These are phyloP conservation scores for Drosophila tristis DNA, from an alignment of 1,140 invertebrate species.

Conservation along the genomic window DNA sequence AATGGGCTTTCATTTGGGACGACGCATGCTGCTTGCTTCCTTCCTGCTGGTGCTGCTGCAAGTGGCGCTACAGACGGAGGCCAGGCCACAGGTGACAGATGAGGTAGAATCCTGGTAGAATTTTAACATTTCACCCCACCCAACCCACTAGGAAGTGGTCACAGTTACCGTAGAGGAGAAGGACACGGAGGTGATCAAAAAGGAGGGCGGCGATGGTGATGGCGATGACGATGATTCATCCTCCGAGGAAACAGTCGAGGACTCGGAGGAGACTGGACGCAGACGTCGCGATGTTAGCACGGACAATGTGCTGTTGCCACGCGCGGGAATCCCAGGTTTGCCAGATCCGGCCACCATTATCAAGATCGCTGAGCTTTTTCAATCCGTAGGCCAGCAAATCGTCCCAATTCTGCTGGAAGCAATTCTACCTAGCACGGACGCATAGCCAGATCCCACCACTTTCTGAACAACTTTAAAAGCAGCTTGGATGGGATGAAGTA, in stretches of 20 bases:
- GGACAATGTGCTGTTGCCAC: conserved; percentile 7
- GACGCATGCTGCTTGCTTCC: conserved; percentile 40
- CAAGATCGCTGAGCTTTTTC: conserved; percentile 74
- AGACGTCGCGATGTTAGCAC: conserved; percentile 54
- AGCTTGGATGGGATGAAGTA: conserved; percentile 29
- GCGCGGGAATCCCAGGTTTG: conserved; percentile 72
- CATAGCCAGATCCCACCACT: conserved; percentile 30
- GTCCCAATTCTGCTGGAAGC: conserved; percentile 73
- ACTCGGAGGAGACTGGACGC: conserved; percentile 55
- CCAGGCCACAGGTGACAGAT: conserved; percentile 62
- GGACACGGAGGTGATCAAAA: conserved; percentile 34
- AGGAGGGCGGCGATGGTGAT: conserved; percentile 21
- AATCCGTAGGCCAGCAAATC: conserved; percentile 72
- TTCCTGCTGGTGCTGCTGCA: conserved; percentile 47
- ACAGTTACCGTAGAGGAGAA: conserved; percentile 6
- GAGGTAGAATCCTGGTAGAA: not conserved
- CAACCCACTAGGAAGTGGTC: conserved; percentile 31
- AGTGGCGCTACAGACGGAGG: conserved; percentile 35
- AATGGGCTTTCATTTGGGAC: conserved; percentile 58
- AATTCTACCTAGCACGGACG: conserved; percentile 55
- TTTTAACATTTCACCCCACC: not conserved
- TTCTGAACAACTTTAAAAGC: conserved; percentile 49
- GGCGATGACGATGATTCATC: conserved; percentile 75
- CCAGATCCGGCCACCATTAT: conserved; percentile 78
- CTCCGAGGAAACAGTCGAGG: conserved; percentile 77